Base-by-base conservation (phyloP, 2,888 invertebrate species). In the Ctena decussata region DNA sequence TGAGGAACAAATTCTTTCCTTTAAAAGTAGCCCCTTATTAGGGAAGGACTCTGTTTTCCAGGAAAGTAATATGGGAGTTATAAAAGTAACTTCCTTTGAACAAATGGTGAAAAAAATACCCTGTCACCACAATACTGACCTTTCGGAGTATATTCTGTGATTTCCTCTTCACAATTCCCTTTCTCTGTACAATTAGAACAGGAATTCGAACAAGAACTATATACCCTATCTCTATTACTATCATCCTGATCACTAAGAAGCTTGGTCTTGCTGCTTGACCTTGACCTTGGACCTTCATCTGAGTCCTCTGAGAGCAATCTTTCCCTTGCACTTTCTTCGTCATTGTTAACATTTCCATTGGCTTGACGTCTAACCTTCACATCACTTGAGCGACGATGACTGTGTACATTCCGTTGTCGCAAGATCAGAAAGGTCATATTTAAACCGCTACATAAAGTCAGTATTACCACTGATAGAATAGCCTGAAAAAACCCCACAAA, bases 361-460 rank as follows among this genome's bases (percentile, higher is more conserved):
- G 72, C 74, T 37, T 74, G 21, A 41, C 60, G 30, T 53, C n/a
- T 71, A 49, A 37, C 71, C 46, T 77, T 65, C 0, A 80, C 74
- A 6, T 69, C 35, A 27, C 39, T 37, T n/a, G 53, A 75, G 32
- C 75, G 41, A 37, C 41, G 30, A 30, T 46, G 65, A 0, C 71
- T 65, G 1, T 82, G 80, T 24, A 82, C 27, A 71, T 97, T 98
- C 46, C 98, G 97, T 93, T 98, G 97, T 96, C 98, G 98, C 80
- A 98, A 96, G 41, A 98, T 97, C 82, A 98, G 96, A 93, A 98
- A 98, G 0, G 98, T 97, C 3, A 98, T 97, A 0, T 98, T 98
- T 72, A 98, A 98, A 97, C 96, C 6, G 95, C 96, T 89, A 79
- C 93, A 94, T n/a, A 94, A 8, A 0, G 86, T n/a, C 27, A 96